Evolutionary conservation across 2,888 invertebrate genomes (phyloP).

Genomic region (Caradrina clavipalpis): DNA sequence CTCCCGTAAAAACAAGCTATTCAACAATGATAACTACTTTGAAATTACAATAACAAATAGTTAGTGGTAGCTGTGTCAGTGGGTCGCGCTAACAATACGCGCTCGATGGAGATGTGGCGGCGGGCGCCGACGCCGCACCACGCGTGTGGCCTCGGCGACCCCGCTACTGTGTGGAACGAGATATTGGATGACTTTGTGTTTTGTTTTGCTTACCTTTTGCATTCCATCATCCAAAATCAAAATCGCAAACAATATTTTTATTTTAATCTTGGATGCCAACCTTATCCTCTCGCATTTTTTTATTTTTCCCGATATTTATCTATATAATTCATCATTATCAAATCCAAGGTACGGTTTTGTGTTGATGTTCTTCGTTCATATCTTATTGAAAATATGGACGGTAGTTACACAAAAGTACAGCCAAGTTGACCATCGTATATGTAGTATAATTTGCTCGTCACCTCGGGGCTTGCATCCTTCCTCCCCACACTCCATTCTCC

Average conservation of each 20-base stretch:
- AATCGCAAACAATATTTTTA: conserved; percentile 73
- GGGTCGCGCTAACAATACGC: conserved; percentile 69
- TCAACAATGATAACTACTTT: conserved; percentile 24
- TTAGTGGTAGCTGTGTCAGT: conserved; percentile 71
- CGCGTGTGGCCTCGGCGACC: conserved; percentile 53
- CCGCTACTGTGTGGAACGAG: conserved; percentile 58
- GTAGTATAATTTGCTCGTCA: conserved; percentile 79
- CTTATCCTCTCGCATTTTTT: conserved; percentile 30
- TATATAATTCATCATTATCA: conserved; percentile 14
- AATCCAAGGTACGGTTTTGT: conserved; percentile 66
- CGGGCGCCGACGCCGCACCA: conserved; percentile 51
- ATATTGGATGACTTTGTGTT: conserved; percentile 66
- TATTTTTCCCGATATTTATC: conserved; percentile 19
- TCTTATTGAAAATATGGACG: conserved; percentile 47
- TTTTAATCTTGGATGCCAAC: conserved; percentile 64
- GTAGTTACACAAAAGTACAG: conserved; percentile 81
- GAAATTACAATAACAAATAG: conserved; percentile 61
- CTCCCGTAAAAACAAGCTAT: conserved; percentile 26
- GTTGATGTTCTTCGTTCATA: conserved; percentile 47
- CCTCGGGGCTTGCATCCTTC: conserved; percentile 83
- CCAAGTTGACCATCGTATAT: conserved; percentile 80
- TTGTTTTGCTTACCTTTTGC: conserved; percentile 53
- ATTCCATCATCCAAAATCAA: conserved; percentile 67
- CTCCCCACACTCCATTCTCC: conserved; percentile 66
- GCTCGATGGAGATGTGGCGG: conserved; percentile 64